Evolutionary conservation across 2,888 invertebrate species (phyloP).

Genomic region (Amphiduros pacificus): DNA sequence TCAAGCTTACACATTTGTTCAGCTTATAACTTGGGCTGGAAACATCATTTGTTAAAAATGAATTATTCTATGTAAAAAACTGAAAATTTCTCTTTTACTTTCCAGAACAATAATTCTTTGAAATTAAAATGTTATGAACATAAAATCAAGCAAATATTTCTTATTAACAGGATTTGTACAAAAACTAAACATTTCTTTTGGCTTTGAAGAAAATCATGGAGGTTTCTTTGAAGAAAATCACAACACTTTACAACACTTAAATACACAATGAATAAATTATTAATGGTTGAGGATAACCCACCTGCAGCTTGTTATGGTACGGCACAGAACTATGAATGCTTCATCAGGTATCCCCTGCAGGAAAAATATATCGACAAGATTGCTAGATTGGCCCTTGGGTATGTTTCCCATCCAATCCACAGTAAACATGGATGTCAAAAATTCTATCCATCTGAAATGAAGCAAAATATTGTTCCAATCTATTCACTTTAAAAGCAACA

Average conservation of each 20-base stretch:
- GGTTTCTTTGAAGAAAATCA: too few species aligned
- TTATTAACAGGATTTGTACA: too few species aligned
- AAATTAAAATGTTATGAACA: too few species aligned
- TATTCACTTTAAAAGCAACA: too few species aligned
- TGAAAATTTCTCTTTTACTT: not conserved
- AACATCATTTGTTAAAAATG: not conserved
- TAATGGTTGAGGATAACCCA: too few species aligned
- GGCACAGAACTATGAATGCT: not conserved
- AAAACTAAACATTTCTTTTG: too few species aligned
- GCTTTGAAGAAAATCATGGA: too few species aligned
- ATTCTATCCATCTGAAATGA: slow-evolving; percentile 2
- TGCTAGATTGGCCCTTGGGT: not conserved
- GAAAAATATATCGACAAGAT: slow-evolving; percentile 10
- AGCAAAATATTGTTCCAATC: too few species aligned
- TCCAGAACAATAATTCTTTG: too few species aligned
- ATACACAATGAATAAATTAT: too few species aligned
- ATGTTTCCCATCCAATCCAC: slow-evolving; percentile 7
- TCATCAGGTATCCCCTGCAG: slow-evolving; percentile 4
- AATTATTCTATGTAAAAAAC: not conserved
- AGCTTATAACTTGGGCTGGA: slow-evolving; percentile 6
- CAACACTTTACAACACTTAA: too few species aligned
- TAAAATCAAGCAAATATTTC: too few species aligned
- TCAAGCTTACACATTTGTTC: slow-evolving; percentile 7
- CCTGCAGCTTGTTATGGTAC: slow-evolving; percentile 1
- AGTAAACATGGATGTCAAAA: not conserved